Conservation (phyloP, 2,113 vertebrate species). For the Heloderma charlesbogerti region DNA sequence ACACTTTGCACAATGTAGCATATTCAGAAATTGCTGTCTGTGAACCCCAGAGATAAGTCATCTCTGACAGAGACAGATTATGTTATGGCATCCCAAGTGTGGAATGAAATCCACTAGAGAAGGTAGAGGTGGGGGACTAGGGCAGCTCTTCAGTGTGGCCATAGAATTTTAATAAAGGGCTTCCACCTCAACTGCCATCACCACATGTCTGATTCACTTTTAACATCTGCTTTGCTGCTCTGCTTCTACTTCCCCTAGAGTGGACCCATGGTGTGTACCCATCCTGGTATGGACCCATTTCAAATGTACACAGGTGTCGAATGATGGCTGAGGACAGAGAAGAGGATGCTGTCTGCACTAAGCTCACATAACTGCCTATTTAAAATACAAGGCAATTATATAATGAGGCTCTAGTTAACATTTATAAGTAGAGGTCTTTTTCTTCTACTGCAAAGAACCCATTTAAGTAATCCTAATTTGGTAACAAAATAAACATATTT, state of each 20-base stretch:
- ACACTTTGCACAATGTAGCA: not conserved
- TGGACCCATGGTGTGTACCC: not conserved
- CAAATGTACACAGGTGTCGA: not conserved
- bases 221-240: not conserved
- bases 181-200: not conserved
- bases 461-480: fast-evolving
- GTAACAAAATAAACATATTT: constrained; percentile 38
- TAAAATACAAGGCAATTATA: not conserved
- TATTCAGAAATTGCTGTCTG: constrained; percentile 14
- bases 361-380: not conserved
- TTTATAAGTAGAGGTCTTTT: not conserved
- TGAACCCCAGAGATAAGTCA: not conserved
- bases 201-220: not conserved
- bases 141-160: not conserved
- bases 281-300: not conserved
- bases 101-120: constrained; percentile 15
- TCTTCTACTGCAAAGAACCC: not conserved
- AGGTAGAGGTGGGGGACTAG: not conserved
- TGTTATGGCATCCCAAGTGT: not conserved
- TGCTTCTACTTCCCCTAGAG: not conserved
- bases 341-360: not conserved
- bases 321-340: not conserved
- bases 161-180: constrained; percentile 11
- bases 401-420: not conserved
- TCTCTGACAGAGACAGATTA: not conserved